Conservation (phyloP, 2,113 vertebrate species). For the Aplodontia rufa region DNA sequence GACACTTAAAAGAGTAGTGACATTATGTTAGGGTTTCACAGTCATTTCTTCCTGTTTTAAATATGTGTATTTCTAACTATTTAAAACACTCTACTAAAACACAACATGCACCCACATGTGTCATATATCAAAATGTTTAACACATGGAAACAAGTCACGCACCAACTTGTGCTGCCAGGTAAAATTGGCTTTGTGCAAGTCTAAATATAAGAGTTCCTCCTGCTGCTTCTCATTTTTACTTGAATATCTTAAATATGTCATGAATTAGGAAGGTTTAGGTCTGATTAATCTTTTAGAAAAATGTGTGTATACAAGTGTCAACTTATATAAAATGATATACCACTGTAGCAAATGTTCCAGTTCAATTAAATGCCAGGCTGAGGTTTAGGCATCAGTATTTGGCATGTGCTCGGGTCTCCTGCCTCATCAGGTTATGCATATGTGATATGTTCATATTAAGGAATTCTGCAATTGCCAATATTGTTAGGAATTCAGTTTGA, state of each 20-base stretch:
- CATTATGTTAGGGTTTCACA: not conserved
- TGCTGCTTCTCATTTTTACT: constrained; percentile 12
- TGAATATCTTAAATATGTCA: constrained; percentile 5
- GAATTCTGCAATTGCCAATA: not conserved
- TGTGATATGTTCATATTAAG: not conserved
- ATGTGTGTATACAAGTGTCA: not conserved
- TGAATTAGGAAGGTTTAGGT: not conserved
- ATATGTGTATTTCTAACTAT: constrained; percentile 8
- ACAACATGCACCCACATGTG: not conserved
- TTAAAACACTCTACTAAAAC: constrained; percentile 21
- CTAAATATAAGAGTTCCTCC: constrained; percentile 3
- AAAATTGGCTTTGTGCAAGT: constrained; percentile 4
- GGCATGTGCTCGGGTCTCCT: not conserved
- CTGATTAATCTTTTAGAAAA: not conserved
- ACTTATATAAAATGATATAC: not conserved
- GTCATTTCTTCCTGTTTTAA: not conserved
- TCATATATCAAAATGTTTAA: constrained; percentile 22
- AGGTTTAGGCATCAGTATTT: not conserved
- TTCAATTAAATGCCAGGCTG: not conserved
- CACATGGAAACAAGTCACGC: not conserved
- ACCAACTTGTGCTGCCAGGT: constrained; percentile 12
- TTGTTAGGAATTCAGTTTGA: not conserved
- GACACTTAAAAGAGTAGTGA: not conserved
- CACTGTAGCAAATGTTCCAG: not conserved
- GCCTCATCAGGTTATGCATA: not conserved